Base-by-base conservation (phyloP, 2,888 invertebrate species). In the Caradrina kadenii region DNA sequence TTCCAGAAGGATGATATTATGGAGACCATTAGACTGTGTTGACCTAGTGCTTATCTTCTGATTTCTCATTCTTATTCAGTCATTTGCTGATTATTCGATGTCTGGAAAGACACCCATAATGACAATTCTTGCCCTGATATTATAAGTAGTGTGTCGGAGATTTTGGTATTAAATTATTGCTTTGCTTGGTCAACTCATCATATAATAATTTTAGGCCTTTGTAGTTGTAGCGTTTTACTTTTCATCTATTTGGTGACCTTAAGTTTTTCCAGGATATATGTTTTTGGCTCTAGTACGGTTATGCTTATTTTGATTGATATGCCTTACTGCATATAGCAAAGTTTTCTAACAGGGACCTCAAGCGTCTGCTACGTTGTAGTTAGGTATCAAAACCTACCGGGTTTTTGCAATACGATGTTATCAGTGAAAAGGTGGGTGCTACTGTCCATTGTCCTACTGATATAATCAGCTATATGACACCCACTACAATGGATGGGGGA, bases 371-470 rank as follows among this genome's bases (percentile, higher is more conserved):
- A 21, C 63, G 52, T 54, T 60, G 26, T 66, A 75, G 26, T 15
- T 31, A 45, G 42, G 49, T n/a, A 49, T 19, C n/a, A 45, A 54
- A 39, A 39, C 39, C 13, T 22, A 52, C 59, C 59, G 53, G 45
- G 55, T 63, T 54, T 70, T 80, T 59, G 50, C 60, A 53, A 39
- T 66, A 54, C 19, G 77, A 78, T 80, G 53, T 11, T 63, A 80
- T 78, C 80, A 50, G 58, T 22, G 45, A 53, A 61, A 61, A 63
- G 65, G 80, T 80, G 77, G 77, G 80, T 70, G 76, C 60, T 21
- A 80, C 70, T 80, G 66, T 42, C 77, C 63, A 80, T 78, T 78
- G 78, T 78, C 71, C 81, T 48, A 15, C 39, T 45, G 63, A 76
- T 76, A 65, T 69, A 48, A 63, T 80, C 64, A 63, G 26, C 55